Base-by-base conservation (phyloP, 2,888 invertebrate genomes). In the Oligia fasciuncula region DNA sequence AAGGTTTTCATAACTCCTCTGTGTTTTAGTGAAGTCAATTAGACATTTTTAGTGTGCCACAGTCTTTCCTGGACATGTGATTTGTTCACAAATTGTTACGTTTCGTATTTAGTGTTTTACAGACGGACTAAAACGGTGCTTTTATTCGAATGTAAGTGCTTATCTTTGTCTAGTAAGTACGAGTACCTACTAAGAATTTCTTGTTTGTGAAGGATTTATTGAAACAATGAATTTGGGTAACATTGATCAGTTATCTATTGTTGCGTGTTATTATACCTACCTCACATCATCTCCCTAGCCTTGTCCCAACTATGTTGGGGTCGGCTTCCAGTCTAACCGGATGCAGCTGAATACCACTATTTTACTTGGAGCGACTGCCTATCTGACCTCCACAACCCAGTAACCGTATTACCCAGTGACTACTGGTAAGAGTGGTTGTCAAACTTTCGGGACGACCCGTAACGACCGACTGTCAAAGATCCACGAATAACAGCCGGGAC, bases 131-230 rank as follows among this genome's bases (percentile, higher is more conserved):
- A 71, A 60, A 54, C 77, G 68, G 73, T 80, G 72, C 73, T 73
- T 81, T 79, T 73, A 81, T 85, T 90, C 83, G 88, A 90, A 91
- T 90, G 90, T 91, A 85, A 91, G 91, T 84, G 40, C 65, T 73
- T 60, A 63, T 80, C 62, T 67, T 4, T 62, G 14, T 54, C 19
- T 40, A 49, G 14, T 29, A 54, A 2, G 1, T 65, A 63, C 80
- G 69, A 2, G 1, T 65, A 63, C 80, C 70, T 85, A 63, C 77
- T 77, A 72, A 43, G 54, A 63, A 68, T 63, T 13, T 57, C 19
- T 29, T 60, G 60, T 65, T 65, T 65, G 17, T 78, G 51, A 69
- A 73, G 40, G 84, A 65, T 78, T 73, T 17, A n/a, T 73, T 65
- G 29, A 29, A 70, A 65, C 40, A 46, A 54, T 29, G n/a, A 35